Evolutionary conservation across 2,113 vertebrate genomes (phyloP).

Genomic region (Tyrannus savana): DNA sequence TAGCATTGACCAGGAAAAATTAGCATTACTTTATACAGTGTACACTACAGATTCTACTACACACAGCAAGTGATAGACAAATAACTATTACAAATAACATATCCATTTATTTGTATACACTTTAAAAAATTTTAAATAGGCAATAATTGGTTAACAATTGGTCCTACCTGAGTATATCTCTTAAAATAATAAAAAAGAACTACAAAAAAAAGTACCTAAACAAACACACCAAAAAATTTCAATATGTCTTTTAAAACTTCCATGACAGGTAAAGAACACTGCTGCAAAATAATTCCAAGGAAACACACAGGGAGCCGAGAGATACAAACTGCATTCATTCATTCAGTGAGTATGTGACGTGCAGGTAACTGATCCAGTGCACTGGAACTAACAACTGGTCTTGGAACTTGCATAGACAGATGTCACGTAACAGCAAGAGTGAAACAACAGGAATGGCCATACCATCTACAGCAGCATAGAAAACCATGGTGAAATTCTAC

Average conservation of each 20-base stretch:
- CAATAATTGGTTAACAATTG: not conserved
- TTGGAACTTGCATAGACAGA: not conserved
- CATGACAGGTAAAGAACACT: not conserved
- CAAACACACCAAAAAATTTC: not conserved
- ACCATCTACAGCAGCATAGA: not conserved
- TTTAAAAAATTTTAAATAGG: not conserved
- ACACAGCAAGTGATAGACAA: not conserved
- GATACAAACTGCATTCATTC: not conserved
- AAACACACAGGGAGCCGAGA: not conserved
- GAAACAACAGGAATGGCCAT: not conserved
- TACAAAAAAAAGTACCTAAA: not conserved
- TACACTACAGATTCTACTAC: not conserved
- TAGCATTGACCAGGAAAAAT: not conserved
- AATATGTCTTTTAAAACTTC: not conserved
- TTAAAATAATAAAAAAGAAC: not conserved
- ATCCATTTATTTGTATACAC: not conserved
- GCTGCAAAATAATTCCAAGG: not conserved
- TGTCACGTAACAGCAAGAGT: not conserved
- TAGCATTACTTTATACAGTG: not conserved
- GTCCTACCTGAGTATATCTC: not conserved
- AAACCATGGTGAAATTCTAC: not conserved
- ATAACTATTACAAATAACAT: not conserved
- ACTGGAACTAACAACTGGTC: not conserved
- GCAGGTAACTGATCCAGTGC: fast-evolving
- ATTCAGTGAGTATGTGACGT: fast-evolving